Evolutionary conservation across 2,888 invertebrate species (phyloP), one percentile per base, ranked within the genome.

Genomic region (Torymus aiolomorphi): DNA sequence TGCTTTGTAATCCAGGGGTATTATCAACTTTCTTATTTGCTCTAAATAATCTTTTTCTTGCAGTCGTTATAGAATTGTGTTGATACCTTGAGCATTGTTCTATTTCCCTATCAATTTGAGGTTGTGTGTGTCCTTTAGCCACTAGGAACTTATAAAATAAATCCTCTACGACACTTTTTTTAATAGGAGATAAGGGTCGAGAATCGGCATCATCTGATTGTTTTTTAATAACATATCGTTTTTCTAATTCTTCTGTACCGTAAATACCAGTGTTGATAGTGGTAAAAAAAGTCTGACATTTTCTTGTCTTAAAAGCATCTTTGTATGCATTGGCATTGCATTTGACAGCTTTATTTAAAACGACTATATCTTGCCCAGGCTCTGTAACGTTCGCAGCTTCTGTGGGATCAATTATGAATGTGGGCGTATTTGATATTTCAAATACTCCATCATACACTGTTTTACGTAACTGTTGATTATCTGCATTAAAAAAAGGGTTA

Each of bases 221-320:
- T 59, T 59, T 59, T 10, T 13, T 20, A n/a, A n/a, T n/a, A 59
- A 20, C 20, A 18, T 12, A 20, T 2, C 59, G 59, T 5, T 16
- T 59, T 18, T 16, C 59, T 59, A 59, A 13, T 11, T 59, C 59
- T 59, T 59, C 20, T 5, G 18, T 18, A 59, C 20, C 59, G 18
- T 59, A 59, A 18, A 59, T 59, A 5, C 8, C 59, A 5, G 2
- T 16, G 13, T 59, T 59, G 10, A 59, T 16, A 5, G 18, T 16
- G 2, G 59, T 59, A 18, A 59, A 59, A 59, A 59, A 59, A 11
- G 2, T 59, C 12, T 59, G 59, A 4, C 59, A 59, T 11, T 59
- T 59, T 59, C 4, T 18, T 2, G 59, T 59, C 18, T 59, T 59
- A 10, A 59, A 59, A 18, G 59, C 59, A 59, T 59, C 59, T 59